Conservation (phyloP, 2,888 invertebrate species). For the Agrochola lota region DNA sequence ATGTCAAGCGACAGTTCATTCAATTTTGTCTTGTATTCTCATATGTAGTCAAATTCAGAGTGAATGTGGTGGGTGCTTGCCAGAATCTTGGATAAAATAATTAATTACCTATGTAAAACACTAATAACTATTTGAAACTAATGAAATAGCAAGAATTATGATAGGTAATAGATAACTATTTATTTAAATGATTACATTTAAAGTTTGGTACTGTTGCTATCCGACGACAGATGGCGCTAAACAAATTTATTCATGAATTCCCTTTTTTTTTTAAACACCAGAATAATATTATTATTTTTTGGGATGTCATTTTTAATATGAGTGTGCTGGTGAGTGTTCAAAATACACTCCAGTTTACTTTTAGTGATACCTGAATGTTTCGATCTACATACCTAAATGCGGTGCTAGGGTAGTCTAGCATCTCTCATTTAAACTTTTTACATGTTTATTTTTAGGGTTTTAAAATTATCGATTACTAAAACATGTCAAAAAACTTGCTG, state of each 20-base stretch:
- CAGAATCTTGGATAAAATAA: not conserved
- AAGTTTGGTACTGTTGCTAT: conserved; percentile 74
- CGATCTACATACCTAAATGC: not conserved
- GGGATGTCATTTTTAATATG: not conserved
- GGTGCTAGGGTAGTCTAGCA: not conserved
- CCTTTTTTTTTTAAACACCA: not conserved
- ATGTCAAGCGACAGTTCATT: not conserved
- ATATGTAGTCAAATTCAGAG: not conserved
- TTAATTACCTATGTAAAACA: not conserved
- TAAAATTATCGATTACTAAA: not conserved
- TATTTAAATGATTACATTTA: not conserved
- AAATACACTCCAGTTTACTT: not conserved
- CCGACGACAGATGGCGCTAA: conserved; percentile 80
- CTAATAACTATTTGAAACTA: not conserved
- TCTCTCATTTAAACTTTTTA: not conserved
- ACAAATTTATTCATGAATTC: conserved; percentile 37
- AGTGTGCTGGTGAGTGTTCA: not conserved
- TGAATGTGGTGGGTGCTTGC: not conserved
- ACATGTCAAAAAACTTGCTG: not conserved
- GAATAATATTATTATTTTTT: not conserved
- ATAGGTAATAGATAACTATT: not conserved
- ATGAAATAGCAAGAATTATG: not conserved
- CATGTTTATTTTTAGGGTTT: not conserved
- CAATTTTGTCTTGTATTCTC: not conserved
- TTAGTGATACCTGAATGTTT: not conserved